Base-by-base conservation (phyloP, 2,888 invertebrate species). In the Ditylenchus weischeri region DNA sequence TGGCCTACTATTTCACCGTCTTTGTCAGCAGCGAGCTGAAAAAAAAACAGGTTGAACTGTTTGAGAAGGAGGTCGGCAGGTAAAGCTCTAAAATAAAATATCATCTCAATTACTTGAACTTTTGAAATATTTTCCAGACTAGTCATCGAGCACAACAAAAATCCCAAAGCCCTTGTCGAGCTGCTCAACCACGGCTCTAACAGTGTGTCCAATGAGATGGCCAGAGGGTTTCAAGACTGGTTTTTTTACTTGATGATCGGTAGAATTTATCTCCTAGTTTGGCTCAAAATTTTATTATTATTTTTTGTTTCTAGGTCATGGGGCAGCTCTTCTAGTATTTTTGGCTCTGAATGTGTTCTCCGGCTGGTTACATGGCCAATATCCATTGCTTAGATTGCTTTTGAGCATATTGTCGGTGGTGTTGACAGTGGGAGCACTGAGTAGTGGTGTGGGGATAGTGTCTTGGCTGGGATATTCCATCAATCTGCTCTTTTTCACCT, bases 1-100 rank as follows among this genome's bases (percentile, higher is more conserved):
- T 72, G 48, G 72, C 71, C 13, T 72, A 72, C 21, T 72, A 72
- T 47, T 75, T 68, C 62, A 75, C 69, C 19, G 62, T 62, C 15
- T 65, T 72, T 57, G 51, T 72, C 18, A 59, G 50, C 51, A 62
- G 65, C 59, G 36, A 29, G 15, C 21, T 21, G 11, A 57, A 50
- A 18, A 58, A 60, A 23, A 36, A 57, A 4, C 61, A 71, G 47
- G 47, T 72, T 61, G 49, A 59, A 19, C 29, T 47, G 21, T 72
- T 72, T 35, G 72, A 72, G 47, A 51, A 50, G n/a, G 59, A 59
- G 35, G 74, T 72, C 10, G 43, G 23, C 57, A 57, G 47, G 64
- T 64, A 43, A 6, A 43, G 8, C 11, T 6, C 43, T 43, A 13
- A 38, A 43, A 43, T 29, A 29, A 29, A 29, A 29, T 29, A 29